phyloP scores from a whole-genome alignment of 2,888 invertebrate genomes.

The Ethmia dodecea region DNA sequence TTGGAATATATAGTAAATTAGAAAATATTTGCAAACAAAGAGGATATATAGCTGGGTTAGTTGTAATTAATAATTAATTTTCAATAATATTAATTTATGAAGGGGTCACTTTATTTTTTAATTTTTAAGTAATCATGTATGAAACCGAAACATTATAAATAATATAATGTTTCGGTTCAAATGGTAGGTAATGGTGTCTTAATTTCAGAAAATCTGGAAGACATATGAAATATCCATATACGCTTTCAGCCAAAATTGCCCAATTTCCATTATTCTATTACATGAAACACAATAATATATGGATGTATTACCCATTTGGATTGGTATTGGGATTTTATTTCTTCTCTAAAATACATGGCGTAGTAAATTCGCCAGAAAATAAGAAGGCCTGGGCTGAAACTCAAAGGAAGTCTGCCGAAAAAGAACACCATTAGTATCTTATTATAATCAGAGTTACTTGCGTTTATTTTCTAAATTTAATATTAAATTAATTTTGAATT shows the following conservation, averaged over 20 bases:
- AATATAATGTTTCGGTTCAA: too few species aligned
- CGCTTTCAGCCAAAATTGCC: constrained; percentile 85
- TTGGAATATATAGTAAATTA: constrained; percentile 27
- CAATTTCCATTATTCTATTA: constrained; percentile 89
- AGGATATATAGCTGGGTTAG: constrained; percentile 47
- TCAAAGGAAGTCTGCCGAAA: constrained; percentile 51
- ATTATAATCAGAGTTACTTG: too few species aligned
- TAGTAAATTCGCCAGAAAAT: constrained; percentile 72
- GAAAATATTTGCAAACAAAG: constrained; percentile 28
- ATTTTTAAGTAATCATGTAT: too few species aligned
- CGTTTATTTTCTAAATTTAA: too few species aligned
- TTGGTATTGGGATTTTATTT: constrained; percentile 75
- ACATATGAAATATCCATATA: constrained; percentile 93
- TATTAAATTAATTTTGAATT: too few species aligned
- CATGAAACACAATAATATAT: constrained; percentile 84
- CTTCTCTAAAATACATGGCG: constrained; percentile 81
- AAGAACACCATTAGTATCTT: constrained; percentile 45
- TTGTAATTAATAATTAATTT: too few species aligned
- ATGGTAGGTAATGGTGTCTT: too few species aligned
- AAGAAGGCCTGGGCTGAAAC: constrained; percentile 52
- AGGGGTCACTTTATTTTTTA: too few species aligned
- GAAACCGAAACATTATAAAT: too few species aligned
- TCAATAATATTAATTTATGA: too few species aligned
- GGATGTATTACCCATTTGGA: constrained; percentile 82
- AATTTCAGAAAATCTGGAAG: constrained; percentile 74